Evolutionary conservation across 2,888 invertebrate species (phyloP), one percentile per base, ranked within the genome.

Genomic region (Conomelus anceps): DNA sequence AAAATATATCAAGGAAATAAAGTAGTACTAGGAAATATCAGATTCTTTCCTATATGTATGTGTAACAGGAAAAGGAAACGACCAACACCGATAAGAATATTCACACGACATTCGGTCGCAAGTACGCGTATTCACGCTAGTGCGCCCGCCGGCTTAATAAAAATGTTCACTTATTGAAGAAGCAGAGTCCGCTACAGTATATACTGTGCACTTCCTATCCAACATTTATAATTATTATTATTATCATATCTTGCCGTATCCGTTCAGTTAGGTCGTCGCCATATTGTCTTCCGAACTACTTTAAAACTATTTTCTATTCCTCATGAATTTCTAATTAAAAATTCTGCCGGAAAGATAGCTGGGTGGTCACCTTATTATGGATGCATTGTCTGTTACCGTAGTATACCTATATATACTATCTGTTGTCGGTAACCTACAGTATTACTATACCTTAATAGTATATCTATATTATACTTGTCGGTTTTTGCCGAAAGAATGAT

Each of bases 171-270:
- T n/a, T n/a, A n/a, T n/a, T n/a, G n/a, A n/a, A n/a, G n/a, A n/a
- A 63, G 13, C 34, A 34, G 26, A 41, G 11, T 41, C 7, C 17
- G 17, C 11, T 41, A 11, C 11, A 26, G 26, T 26, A 3, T 41
- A 41, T n/a, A 63, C 63, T n/a, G 11, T 63, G n/a, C 13, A 63
- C 63, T 63, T 63, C 63, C 88, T 88, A 26, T 88, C 88, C 88
- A 22, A 24, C 7, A 11, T 41, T 22, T 11, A 22, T 88, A 22
- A 41, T 88, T 88, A 63, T 22, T 11, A 22, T 88, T 22, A 41
- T 88, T 88, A 63, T 22, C 84, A 85, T 84, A 84, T 34, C 23
- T 89, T 89, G 84, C 88, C 89, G 7, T 63, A 63, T 63, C 63
- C 63, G 63, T 63, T 63, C n/a, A 63, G 63, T n/a, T 63, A 63